phyloP scores from a whole-genome alignment of 2,797 vertebrate species.

The Perodicticus potto region DNA sequence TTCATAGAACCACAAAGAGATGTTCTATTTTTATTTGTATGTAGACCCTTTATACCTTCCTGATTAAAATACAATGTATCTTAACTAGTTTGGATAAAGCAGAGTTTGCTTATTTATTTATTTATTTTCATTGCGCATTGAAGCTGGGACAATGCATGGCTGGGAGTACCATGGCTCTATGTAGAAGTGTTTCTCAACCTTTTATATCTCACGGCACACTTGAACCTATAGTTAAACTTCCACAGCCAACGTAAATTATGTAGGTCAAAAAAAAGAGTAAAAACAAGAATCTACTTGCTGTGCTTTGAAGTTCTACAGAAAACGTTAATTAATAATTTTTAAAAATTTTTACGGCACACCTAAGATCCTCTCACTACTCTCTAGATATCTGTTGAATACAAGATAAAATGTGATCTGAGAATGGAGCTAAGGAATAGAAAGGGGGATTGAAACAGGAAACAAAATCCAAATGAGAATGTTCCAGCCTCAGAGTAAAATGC shows the following conservation, averaged over 20 bases:
- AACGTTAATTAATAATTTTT: too few species aligned
- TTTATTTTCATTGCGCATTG: background rate
- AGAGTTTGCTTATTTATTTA: background rate
- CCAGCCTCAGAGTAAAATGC: background rate
- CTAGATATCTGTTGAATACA: background rate
- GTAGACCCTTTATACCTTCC: background rate
- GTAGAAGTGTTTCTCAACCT: too few species aligned
- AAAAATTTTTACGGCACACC: too few species aligned
- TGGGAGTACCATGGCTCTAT: background rate
- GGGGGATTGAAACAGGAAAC: background rate
- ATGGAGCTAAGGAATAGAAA: background rate
- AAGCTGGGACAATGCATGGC: background rate
- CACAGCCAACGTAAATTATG: too few species aligned
- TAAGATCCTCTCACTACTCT: background rate
- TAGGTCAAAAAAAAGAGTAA: too few species aligned
- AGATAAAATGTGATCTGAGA: background rate
- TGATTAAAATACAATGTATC: background rate
- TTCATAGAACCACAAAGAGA: background rate
- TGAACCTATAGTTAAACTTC: too few species aligned
- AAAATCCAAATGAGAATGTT: background rate
- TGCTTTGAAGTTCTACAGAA: too few species aligned
- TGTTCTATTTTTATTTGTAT: background rate
- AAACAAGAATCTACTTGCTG: too few species aligned
- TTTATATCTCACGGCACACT: too few species aligned
- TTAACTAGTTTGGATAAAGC: background rate